Percentiles rank a stretch among this genome's conserved stretches.
These are phyloP conservation scores for Synanthedon myopaeformis DNA, from an alignment of 2,888 invertebrate species.

Conservation along the genomic window DNA sequence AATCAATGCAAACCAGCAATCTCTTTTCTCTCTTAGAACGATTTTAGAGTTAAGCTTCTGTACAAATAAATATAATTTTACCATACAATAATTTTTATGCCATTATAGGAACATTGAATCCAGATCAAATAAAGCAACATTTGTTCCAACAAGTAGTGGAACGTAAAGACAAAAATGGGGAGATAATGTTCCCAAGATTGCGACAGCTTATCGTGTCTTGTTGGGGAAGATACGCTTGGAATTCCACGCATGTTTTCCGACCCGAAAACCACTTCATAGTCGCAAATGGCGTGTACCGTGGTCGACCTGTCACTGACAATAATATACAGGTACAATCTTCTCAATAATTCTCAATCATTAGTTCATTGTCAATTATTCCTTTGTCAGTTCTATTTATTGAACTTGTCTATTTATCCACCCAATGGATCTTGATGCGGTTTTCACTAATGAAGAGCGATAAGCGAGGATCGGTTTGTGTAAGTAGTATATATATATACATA, in stretches of 20 bases:
- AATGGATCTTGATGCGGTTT: no score
- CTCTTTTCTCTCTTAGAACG: no score
- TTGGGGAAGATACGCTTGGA: slow-evolving; percentile 86
- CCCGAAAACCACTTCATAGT: slow-evolving; percentile 78
- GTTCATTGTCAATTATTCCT: not conserved
- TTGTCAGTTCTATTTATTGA: not conserved
- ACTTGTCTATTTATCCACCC: not conserved
- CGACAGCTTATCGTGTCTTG: slow-evolving; percentile 76
- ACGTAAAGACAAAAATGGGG: slow-evolving; percentile 68
- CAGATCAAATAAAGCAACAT: slow-evolving; percentile 62
- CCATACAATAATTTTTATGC: no score
- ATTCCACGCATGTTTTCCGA: slow-evolving; percentile 65
- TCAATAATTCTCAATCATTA: not conserved
- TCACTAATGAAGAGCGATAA: no score
- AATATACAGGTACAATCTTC: slow-evolving; percentile 75
- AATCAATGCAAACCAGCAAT: no score
- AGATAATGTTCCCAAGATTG: slow-evolving; percentile 75
- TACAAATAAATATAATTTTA: not conserved
- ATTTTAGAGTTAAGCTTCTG: no score
- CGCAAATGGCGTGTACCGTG: slow-evolving; percentile 74
- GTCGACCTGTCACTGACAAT: slow-evolving; percentile 75
- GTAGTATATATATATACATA: no score
- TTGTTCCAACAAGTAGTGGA: slow-evolving; percentile 62
- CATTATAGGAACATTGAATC: slow-evolving; percentile 50
- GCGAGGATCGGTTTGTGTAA: no score